phyloP scores from a whole-genome alignment of 2,888 invertebrate species.

The Dichetophora obliterata region DNA sequence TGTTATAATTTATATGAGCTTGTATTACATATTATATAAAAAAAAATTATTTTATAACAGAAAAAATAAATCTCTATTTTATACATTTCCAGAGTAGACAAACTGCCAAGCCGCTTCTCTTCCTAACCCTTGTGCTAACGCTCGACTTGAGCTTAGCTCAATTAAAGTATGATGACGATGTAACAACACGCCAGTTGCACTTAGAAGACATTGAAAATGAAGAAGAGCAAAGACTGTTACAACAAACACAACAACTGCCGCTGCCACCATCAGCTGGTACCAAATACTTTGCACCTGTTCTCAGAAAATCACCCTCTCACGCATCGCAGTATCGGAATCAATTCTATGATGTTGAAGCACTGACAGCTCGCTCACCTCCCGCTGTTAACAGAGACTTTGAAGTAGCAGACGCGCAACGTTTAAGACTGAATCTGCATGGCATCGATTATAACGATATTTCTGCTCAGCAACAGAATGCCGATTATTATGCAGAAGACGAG shows the following conservation, averaged over 20 bases:
- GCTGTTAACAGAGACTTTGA: background rate
- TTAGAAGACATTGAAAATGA: slow-evolving; percentile 81
- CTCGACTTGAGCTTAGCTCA: slow-evolving; percentile 39
- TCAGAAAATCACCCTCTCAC: background rate
- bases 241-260: background rate
- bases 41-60: too few relatives aligned
- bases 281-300: background rate
- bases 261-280: slow-evolving; percentile 16
- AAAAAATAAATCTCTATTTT: background rate
- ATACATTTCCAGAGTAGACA: background rate
- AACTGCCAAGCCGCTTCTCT: background rate
- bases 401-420: background rate
- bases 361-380: background rate
- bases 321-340: background rate
- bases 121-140: background rate
- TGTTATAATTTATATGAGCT: too few relatives aligned
- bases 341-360: background rate
- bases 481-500: slow-evolving; percentile 48
- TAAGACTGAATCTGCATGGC: background rate
- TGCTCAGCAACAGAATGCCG: background rate
- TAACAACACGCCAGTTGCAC: slow-evolving; percentile 72
- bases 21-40: too few relatives aligned
- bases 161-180: slow-evolving; percentile 56
- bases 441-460: background rate
- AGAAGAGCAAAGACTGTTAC: slow-evolving; percentile 69